Evolutionary conservation across 2,797 vertebrate species (phyloP).

Genomic region (Crocidura indochinensis): DNA sequence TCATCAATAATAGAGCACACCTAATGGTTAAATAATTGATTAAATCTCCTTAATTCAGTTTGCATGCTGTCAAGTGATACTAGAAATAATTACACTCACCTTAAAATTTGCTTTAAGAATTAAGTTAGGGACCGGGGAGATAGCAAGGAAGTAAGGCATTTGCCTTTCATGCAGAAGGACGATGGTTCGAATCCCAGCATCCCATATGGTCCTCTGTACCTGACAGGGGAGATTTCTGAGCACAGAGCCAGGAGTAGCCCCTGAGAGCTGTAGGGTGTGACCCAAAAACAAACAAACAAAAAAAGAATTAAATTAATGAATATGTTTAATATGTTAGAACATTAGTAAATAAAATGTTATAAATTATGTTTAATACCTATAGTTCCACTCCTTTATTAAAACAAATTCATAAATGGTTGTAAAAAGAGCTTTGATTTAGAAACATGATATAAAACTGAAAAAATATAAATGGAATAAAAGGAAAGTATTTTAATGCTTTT

Average conservation of each 20-base stretch:
- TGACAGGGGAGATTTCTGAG: too few species aligned
- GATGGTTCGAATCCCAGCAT: too few species aligned
- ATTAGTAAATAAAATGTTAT: conserved; percentile 29
- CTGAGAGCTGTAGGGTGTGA: too few species aligned
- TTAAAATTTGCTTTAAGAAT: conserved; percentile 50
- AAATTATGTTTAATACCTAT: conserved; percentile 36
- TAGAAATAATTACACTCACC: conserved; percentile 20
- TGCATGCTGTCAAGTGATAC: conserved; percentile 47
- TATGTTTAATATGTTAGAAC: conserved; percentile 31
- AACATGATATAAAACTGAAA: background rate
- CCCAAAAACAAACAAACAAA: too few species aligned
- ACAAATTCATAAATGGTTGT: conserved; percentile 26
- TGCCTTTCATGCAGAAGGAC: too few species aligned
- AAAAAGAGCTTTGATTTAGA: conserved; percentile 39
- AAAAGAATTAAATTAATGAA: conserved; percentile 53
- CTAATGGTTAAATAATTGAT: background rate
- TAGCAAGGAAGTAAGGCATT: too few species aligned
- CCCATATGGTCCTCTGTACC: too few species aligned
- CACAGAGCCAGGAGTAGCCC: too few species aligned
- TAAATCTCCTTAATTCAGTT: conserved; percentile 44
- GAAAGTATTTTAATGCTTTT: conserved; percentile 5
- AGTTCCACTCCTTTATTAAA: conserved; percentile 35
- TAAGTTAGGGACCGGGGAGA: background rate
- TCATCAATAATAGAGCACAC: too few species aligned
- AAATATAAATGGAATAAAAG: conserved; percentile 53